phyloP scores from a whole-genome alignment of 2,113 vertebrate genomes.

The Dinomys branickii region DNA sequence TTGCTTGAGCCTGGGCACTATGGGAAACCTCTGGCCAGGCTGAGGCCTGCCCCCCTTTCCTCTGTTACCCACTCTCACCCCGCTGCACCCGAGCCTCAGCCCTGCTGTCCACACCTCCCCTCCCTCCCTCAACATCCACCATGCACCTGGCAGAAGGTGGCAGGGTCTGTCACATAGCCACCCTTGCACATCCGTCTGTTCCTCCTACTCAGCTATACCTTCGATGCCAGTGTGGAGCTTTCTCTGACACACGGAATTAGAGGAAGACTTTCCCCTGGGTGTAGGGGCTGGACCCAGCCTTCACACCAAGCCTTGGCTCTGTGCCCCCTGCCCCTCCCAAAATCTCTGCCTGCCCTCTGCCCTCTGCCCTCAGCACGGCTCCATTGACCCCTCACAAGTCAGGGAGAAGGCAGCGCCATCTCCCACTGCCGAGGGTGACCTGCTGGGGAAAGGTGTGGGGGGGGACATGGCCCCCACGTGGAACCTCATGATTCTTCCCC shows the following conservation, averaged over 20 bases:
- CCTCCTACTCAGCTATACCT: neutral
- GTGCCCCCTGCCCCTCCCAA: neutral
- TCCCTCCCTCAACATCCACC: neutral
- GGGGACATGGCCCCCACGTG: neutral
- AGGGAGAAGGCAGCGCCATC: neutral
- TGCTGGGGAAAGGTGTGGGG: neutral
- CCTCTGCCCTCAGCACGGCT: neutral
- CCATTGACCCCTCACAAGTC: neutral
- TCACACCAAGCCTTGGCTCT: neutral
- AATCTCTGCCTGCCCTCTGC: neutral
- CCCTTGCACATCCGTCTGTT: neutral
- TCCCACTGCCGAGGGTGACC: neutral
- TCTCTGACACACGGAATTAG: neutral
- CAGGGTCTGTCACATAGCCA: neutral
- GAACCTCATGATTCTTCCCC: neutral
- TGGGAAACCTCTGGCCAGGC: neutral
- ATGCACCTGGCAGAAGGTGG: neutral
- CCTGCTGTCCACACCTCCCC: neutral
- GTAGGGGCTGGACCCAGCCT: neutral
- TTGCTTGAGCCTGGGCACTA: neutral
- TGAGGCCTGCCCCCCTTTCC: neutral
- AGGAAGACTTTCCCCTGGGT: neutral
- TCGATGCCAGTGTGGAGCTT: neutral
- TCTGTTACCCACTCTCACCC: neutral
- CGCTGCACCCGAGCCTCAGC: neutral